Conservation (phyloP, 2,888 invertebrate species). For the Incurvaria masculella region DNA sequence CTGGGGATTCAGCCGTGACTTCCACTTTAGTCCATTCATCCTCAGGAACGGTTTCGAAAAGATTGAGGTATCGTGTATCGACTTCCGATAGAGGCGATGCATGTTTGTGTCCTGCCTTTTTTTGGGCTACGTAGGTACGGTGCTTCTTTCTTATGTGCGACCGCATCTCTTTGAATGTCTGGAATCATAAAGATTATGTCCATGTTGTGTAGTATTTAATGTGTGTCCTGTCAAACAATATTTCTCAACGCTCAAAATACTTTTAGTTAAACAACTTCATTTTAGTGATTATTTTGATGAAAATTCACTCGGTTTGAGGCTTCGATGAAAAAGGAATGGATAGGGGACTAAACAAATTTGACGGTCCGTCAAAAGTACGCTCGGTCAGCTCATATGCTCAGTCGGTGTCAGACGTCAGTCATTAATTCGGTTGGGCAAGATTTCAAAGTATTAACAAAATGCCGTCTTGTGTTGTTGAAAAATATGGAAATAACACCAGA, state of each 20-base stretch:
- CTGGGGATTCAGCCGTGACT: neutral
- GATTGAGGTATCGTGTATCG: neutral
- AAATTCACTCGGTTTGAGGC: too few relatives aligned
- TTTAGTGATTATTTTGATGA: too few relatives aligned
- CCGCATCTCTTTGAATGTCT: neutral
- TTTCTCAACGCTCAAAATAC: neutral
- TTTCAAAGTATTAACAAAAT: too few relatives aligned
- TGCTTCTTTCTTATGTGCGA: neutral
- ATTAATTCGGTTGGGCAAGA: too few relatives aligned
- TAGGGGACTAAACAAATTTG: too few relatives aligned
- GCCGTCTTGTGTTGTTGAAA: too few relatives aligned
- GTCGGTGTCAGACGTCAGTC: too few relatives aligned
- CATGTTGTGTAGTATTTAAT: neutral
- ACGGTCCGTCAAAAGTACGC: too few relatives aligned
- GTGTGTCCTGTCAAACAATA: neutral
- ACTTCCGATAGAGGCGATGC: neutral
- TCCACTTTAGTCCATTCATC: neutral
- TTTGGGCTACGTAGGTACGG: neutral
- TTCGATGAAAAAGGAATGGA: too few relatives aligned
- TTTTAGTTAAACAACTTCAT: neutral
- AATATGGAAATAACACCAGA: too few relatives aligned
- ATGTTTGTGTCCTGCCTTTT: neutral
- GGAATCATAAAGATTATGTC: neutral
- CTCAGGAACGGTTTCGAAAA: neutral
- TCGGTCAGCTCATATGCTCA: too few relatives aligned